Evolutionary conservation across 2,797 vertebrate species (phyloP).

Genomic region (Helicolenus hilgendorfi): DNA sequence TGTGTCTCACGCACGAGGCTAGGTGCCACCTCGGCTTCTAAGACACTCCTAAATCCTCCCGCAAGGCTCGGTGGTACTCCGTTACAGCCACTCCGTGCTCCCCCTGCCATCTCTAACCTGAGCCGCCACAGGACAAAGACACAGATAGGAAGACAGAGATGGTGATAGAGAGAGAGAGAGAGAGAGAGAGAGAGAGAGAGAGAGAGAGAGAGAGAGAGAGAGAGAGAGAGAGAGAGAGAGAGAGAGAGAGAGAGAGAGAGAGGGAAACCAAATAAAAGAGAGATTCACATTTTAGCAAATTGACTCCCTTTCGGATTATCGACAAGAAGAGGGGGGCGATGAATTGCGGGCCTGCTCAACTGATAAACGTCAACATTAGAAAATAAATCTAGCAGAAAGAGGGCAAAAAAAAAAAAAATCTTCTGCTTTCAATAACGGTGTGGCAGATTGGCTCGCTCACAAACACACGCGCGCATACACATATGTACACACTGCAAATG

Average conservation of each 20-base stretch:
- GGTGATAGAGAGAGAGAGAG: not conserved
- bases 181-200: not conserved
- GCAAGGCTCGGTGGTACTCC: conserved; percentile 6
- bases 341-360: conserved; percentile 86
- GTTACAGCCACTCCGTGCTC: conserved; percentile 37
- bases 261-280: conserved; percentile 34
- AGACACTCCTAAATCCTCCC: conserved; percentile 66
- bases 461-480: conserved; percentile 27
- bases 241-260: not conserved
- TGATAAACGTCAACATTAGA: conserved; percentile 93
- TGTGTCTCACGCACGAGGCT: conserved; percentile 50
- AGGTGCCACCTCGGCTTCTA: conserved; percentile 53
- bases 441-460: conserved; percentile 68
- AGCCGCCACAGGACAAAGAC: conserved; percentile 51
- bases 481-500: conserved; percentile 60
- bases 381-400: conserved; percentile 90
- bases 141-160: conserved; percentile 4
- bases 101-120: conserved; percentile 33
- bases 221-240: not conserved
- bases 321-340: conserved; percentile 84
- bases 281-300: conserved; percentile 83
- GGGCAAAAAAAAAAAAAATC: conserved; percentile 81
- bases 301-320: conserved; percentile 85
- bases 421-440: conserved; percentile 80
- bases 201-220: not conserved